Conservation (phyloP, 2,888 invertebrate genomes). For the Listrodromus nycthemerus region DNA sequence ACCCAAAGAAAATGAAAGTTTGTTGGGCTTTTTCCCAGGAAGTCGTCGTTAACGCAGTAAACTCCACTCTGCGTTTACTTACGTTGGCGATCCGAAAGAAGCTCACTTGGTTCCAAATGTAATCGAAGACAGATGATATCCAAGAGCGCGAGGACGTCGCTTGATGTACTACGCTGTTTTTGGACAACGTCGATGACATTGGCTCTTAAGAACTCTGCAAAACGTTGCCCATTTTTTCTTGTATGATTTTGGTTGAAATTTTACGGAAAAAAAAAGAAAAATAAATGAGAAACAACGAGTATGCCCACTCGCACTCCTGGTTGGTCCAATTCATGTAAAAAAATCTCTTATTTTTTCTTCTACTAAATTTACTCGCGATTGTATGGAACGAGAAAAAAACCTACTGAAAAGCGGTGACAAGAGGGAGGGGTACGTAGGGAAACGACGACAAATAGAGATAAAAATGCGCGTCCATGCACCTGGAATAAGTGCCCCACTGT, state of each 20-base stretch:
- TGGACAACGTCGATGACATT: constrained; percentile 83
- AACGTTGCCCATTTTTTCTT: constrained; percentile 73
- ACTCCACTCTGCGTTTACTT: constrained; percentile 74
- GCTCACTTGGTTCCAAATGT: constrained; percentile 84
- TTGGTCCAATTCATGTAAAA: neutral
- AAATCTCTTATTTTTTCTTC: neutral
- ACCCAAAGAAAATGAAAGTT: neutral
- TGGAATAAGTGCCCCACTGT: neutral
- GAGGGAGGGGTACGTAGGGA: neutral
- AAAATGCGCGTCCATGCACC: constrained; percentile 4
- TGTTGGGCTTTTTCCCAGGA: neutral
- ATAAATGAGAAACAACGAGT: neutral
- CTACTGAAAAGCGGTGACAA: neutral
- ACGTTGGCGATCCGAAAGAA: constrained; percentile 82
- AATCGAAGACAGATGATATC: constrained; percentile 83
- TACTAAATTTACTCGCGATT: neutral
- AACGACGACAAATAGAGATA: neutral
- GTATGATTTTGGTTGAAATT: constrained; percentile 10
- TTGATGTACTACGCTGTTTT: constrained; percentile 82
- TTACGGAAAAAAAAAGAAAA: constrained; percentile 19
- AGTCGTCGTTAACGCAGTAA: neutral
- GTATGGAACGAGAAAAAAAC: neutral
- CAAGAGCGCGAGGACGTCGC: constrained; percentile 83
- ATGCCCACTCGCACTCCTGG: constrained; percentile 15
- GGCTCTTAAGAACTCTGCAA: constrained; percentile 82